Evolutionary conservation across 2,113 vertebrate genomes (phyloP).

Genomic region (Condylura cristata): DNA sequence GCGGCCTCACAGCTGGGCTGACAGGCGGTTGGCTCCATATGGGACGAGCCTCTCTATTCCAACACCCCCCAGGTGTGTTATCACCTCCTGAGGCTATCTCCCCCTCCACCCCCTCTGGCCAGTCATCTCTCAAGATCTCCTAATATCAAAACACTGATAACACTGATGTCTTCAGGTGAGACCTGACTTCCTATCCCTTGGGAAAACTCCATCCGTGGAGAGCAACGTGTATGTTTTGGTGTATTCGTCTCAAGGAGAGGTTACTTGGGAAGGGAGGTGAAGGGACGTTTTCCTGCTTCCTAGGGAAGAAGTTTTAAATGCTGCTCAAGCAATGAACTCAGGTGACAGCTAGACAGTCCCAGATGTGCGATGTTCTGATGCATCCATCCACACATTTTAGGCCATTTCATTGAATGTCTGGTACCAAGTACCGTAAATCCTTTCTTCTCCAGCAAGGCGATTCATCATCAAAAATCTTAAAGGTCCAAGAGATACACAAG

Average conservation of each 20-base stretch:
- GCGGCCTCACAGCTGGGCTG: constrained; percentile 3
- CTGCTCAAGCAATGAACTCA: accelerated
- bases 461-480: background rate
- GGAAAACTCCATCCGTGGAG: constrained; percentile 61
- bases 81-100: constrained; percentile 58
- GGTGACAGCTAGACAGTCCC: accelerated
- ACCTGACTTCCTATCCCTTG: constrained; percentile 51
- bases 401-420: background rate
- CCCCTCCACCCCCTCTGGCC: no score
- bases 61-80: background rate
- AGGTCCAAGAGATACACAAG: background rate
- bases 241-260: constrained; percentile 4
- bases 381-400: background rate
- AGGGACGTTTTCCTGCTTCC: background rate
- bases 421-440: background rate
- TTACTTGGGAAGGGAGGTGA: background rate
- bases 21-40: no score
- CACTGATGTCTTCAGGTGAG: constrained; percentile 53
- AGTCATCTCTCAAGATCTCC: constrained; percentile 58
- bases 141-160: constrained; percentile 61
- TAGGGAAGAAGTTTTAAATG: background rate
- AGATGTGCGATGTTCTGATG: no score
- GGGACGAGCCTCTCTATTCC: no score
- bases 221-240: background rate
- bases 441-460: background rate